phyloP scores from a whole-genome alignment of 2,113 vertebrate genomes.

The Erpornis zantholeuca region DNA sequence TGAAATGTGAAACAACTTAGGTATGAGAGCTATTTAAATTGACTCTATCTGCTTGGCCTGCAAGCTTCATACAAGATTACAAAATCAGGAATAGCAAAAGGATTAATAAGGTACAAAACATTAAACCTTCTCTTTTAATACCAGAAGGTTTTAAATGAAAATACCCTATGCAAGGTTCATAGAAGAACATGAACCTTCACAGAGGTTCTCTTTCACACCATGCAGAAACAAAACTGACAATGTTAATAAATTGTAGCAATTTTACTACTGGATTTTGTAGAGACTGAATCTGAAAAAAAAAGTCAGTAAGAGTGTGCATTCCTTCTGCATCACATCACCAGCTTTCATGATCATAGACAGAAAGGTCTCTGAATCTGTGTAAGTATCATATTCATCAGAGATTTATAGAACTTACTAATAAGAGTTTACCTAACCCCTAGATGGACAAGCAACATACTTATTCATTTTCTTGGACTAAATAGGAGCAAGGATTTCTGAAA shows the following conservation, averaged over 20 bases:
- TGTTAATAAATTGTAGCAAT: background rate
- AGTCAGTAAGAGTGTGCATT: background rate
- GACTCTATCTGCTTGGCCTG: background rate
- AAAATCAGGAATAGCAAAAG: background rate
- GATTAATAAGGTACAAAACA: background rate
- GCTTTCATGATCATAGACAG: background rate
- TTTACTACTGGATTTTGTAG: background rate
- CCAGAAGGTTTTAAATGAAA: background rate
- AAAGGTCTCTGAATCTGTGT: background rate
- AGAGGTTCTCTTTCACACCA: background rate
- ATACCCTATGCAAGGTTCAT: background rate
- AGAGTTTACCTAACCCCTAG: background rate
- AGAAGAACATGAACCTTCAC: too few relatives aligned
- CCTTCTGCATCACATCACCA: background rate
- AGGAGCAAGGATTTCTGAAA: background rate
- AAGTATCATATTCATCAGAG: background rate
- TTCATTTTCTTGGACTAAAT: slow-evolving; percentile 3
- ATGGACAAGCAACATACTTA: background rate
- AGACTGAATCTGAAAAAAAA: background rate
- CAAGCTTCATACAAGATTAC: background rate
- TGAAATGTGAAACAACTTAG: background rate
- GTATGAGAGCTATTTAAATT: background rate
- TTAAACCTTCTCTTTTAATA: background rate
- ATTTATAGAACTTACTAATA: background rate
- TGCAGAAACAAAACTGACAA: background rate